Evolutionary conservation across 2,797 vertebrate genomes (phyloP), one percentile per base, ranked within the genome.

Genomic region (Limosa lapponica): DNA sequence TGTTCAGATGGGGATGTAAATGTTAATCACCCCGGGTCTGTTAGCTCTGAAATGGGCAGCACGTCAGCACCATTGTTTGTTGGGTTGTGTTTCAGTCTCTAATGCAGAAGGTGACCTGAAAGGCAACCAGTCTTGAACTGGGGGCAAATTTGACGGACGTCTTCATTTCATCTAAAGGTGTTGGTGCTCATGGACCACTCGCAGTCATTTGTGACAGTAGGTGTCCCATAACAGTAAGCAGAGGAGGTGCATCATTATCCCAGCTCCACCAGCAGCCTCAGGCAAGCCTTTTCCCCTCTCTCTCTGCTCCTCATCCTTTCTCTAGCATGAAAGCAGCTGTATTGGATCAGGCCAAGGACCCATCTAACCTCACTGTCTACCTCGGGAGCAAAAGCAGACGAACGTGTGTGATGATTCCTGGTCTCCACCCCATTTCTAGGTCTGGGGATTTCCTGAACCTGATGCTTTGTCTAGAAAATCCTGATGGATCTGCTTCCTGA

Each of bases 321-420:
- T 46, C 30, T 44, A 10, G 37, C 10, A 30, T 3, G 10, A 37
- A 55, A 34, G 15, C 16, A 2, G 8, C 19, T 37, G 30, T 24
- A 15, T 9, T 14, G 11, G 32, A 24, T 48, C 30, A 48, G 43
- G 22, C 20, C 5, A 15, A 79, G 30, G 41, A 19, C 32, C 22
- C 11, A 5, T 11, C 27, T n/a, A 37, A 59, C 11, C 22, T 51
- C 23, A 6, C 37, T 41, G 66, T 54, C 32, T 37, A 1, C 24
- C 37, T 34, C 1, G 0, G 57, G 17, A 59, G 22, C 54, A 39
- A 73, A 86, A 58, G 19, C 32, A 54, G 43, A 25, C 15, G 67
- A 44, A 32, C 0, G 1, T 1, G 27, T 30, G 27, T 52, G 48
- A 27, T 14, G 7, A 41, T 54, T 92, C 54, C 28, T 0, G 1